Evolutionary conservation across 2,888 invertebrate species (phyloP), one percentile per base, ranked within the genome.

Genomic region (Volucella inflata): DNA sequence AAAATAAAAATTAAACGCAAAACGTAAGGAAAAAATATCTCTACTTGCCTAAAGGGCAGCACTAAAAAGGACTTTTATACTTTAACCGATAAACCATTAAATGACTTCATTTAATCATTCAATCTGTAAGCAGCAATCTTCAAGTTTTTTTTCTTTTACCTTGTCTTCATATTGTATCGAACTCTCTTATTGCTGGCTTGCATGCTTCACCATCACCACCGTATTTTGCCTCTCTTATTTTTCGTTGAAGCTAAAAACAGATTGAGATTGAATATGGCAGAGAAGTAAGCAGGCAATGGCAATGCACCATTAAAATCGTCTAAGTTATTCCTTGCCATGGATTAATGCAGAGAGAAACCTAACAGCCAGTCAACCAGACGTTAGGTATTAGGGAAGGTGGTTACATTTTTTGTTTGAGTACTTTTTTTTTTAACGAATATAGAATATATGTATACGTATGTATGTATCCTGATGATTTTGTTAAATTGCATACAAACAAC

Each of bases 31-130:
- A 75, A 70, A 64, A 48, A 62, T 53, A 11, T 51, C 8, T 42
- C 8, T 21, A 42, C 59, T 70, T 64, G 68, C 79, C 65, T 48
- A 64, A 70, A 75, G 84, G 74, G 62, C 57, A 81, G 75, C 57
- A 75, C 70, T 75, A 64, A 80, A 75, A 75, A 84, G 67, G 74
- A 46, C 60, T 64, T 77, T 74, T 83, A 83, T 87, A 87, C 75
- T 65, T 70, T 71, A 75, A 65, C 75, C 71, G 76, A 79, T 85
- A 75, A 83, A 80, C 83, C 80, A 87, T 87, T 82, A 87, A 87
- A 82, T 87, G 84, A 87, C 87, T 87, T 87, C 87, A 87, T 87
- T 87, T 87, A 81, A 81, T 87, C 78, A 87, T 78, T 80, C 80
- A 80, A 80, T 84, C 84, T 75, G 75, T 75, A 71, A 75, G 70